Evolutionary conservation across 2,113 vertebrate species (phyloP), one percentile per base, ranked within the genome.

Genomic region (Ictalurus punctatus): DNA sequence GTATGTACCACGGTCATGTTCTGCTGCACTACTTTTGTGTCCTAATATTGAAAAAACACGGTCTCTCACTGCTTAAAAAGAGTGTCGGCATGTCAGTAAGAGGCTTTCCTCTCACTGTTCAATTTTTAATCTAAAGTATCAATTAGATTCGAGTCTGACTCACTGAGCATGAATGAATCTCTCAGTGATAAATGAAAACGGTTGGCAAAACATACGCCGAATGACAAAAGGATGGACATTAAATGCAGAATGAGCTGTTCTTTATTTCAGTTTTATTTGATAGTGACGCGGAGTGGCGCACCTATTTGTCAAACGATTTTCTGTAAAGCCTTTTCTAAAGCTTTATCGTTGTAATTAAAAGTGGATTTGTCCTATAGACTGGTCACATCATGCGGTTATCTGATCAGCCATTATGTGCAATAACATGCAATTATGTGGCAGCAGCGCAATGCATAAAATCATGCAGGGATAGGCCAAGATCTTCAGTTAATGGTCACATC

Each of bases 61-160:
- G 34, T 73, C 37, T 81, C 37, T 84, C n/a, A 52, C 52, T 37
- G 65, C 80, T 73, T 86, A 69, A 44, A 65, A 40, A 88, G 63
- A 88, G 21, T 78, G 54, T 58, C 21, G 6, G 65, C 30, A 61
- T 59, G 69, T 63, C 67, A 73, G 30, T 73, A 76, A 76, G 21
- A 76, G 67, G 80, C 48, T 76, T 85, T 85, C 27, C 54, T 34
- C 25, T 88, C 82, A 88, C 73, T 88, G 83, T 90, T 85, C 21
- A 73, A 84, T 87, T 85, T 80, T 88, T 85, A 84, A 87, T 90
- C 82, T 88, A 40, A 88, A 73, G 84, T 85, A 88, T 63, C 67
- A 76, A 88, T 85, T 56, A 78, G 74, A 48, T 40, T 74, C 34
- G 65, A 73, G 69, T 88, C 44, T 88, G 4, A 61, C 79, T 85